Percentiles rank a stretch among this genome's conserved stretches.
Conservation (phyloP, 2,113 vertebrate genomes). For the Hoplias malabaricus region DNA sequence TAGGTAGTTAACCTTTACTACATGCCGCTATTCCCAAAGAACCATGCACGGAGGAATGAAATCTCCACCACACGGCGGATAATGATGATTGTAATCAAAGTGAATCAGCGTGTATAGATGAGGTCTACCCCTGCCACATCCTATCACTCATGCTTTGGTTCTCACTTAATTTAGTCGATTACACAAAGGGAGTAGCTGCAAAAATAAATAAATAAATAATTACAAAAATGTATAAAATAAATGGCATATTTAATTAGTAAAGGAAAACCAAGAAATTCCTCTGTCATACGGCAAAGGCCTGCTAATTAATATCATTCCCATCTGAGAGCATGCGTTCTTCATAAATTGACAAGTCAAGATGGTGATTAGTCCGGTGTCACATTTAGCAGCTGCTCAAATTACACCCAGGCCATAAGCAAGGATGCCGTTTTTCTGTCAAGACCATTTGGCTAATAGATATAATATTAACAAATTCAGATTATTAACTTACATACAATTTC, state of each 20-base stretch:
- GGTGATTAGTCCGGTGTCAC: background rate
- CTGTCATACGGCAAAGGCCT: background rate
- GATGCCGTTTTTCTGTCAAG: background rate
- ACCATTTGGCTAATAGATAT: background rate
- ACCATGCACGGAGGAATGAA: background rate
- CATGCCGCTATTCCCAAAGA: background rate
- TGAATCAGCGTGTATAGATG: background rate
- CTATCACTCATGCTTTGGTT: background rate
- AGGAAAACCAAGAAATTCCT: background rate
- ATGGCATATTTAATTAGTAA: no score
- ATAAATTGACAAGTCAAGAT: background rate
- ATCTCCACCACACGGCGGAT: background rate
- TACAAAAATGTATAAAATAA: no score
- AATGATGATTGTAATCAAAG: background rate
- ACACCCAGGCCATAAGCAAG: background rate
- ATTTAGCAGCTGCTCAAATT: background rate
- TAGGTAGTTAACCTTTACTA: background rate
- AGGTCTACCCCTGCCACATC: background rate
- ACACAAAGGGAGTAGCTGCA: background rate
- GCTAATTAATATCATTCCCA: constrained; percentile 3
- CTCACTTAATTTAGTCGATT: background rate
- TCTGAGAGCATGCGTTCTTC: background rate
- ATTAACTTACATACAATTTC: no score
- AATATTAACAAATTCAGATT: background rate
- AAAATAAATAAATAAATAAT: background rate